Percentiles rank a stretch among this genome's conserved stretches.
These are phyloP conservation scores for Drosophila saltans DNA, from an alignment of 1,140 invertebrate species.

Conservation along the genomic window DNA sequence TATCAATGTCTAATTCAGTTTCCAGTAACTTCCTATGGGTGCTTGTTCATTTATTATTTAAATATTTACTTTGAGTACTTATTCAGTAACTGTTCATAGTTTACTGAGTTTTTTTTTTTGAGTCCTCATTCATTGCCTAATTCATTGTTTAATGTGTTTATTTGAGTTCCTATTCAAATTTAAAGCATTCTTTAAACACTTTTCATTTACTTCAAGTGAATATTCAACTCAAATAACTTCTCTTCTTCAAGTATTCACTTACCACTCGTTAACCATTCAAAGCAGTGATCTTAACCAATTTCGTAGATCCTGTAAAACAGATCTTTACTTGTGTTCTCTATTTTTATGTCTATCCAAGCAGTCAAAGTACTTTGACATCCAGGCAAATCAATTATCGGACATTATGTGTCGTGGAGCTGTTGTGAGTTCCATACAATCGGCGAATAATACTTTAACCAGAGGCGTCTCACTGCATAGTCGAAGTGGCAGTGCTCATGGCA, in stretches of 20 bases:
- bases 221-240: too few species aligned
- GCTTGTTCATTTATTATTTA: too few species aligned
- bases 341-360: conserved; percentile 27
- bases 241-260: background rate
- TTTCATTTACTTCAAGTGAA: too few species aligned
- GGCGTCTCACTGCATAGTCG: conserved; percentile 80
- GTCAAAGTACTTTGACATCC: conserved; percentile 82
- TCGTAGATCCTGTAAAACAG: conserved; percentile 30
- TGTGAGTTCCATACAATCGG: conserved; percentile 83
- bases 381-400: conserved; percentile 83
- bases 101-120: too few species aligned
- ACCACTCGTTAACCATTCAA: conserved; percentile 2
- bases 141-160: too few species aligned
- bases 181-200: too few species aligned
- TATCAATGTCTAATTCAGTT: too few species aligned
- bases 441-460: conserved; percentile 80
- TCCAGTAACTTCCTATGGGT: too few species aligned
- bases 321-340: conserved; percentile 19
- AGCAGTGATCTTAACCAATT: conserved; percentile 35
- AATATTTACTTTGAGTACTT: too few species aligned
- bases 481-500: conserved; percentile 75
- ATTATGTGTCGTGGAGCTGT: conserved; percentile 82
- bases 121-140: too few species aligned
- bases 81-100: too few species aligned
- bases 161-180: too few species aligned